Base-by-base conservation (phyloP, 2,113 vertebrate species). In the Hippoglossus stenolepis region DNA sequence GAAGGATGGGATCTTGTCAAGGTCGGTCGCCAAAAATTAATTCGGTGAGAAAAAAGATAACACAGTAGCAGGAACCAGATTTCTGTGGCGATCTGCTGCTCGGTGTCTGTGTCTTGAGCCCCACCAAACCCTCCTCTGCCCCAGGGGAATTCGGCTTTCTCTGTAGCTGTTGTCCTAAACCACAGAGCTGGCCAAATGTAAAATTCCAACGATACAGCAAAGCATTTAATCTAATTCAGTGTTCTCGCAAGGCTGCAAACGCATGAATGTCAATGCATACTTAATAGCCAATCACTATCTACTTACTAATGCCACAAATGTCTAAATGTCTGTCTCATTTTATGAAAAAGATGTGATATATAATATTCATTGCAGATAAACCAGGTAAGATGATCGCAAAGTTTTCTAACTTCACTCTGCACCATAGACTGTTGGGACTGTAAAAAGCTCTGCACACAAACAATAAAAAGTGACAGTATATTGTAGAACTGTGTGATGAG, bases 1-100 rank as follows among this genome's bases (percentile, higher is more conserved):
- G 69, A 75, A 87, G 82, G 68, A 79, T 51, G 12, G 51, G 21
- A 75, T 73, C 58, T 69, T 81, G 72, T 85, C 85, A 84, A 81
- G 82, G 81, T 86, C 79, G 54, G 62, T 59, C 53, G 79, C 84
- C 83, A 90, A 91, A 93, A 91, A 93, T 90, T 93, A 88, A 86
- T 64, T 7, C n/a, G 49, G 21, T n/a, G 64, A 65, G 61, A 77
- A 70, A 26, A 64, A 68, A 73, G 51, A 31, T 77, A 85, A 85
- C 69, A 80, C 65, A 71, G 73, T 24, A 38, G 66, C 83, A 78
- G 75, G 82, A 91, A 82, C 69, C 75, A 65, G 56, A 24, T 73
- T 26, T 58, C 60, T 14, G n/a, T 75, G 69, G 21, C 58, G 68
- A 75, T 76, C 59, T 80, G 70, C 79, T 64, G 56, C 12, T 23